Evolutionary conservation across 2,113 vertebrate genomes (phyloP).

Genomic region (Motacilla alba): DNA sequence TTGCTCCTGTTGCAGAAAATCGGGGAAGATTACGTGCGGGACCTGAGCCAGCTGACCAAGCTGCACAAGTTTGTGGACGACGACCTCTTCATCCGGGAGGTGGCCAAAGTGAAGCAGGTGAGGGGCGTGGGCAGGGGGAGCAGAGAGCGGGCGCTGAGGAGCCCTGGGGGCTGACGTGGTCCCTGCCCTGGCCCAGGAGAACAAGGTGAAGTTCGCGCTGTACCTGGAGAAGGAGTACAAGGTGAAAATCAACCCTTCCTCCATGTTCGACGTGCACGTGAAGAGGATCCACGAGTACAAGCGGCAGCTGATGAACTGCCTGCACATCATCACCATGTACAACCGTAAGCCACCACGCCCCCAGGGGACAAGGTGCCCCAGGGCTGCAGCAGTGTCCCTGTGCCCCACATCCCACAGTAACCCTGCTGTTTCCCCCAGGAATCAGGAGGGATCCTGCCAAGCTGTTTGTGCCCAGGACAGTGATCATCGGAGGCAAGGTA

Average conservation of each 20-base stretch:
- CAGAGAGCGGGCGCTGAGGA: accelerated
- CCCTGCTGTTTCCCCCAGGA: constrained; percentile 68
- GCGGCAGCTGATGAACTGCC: constrained; percentile 93
- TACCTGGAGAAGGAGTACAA: constrained; percentile 90
- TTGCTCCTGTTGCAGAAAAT: constrained; percentile 78
- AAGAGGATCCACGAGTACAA: constrained; percentile 99
- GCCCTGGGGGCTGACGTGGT: accelerated
- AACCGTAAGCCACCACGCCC: constrained; percentile 80
- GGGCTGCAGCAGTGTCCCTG: not conserved
- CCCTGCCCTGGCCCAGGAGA: constrained; percentile 77
- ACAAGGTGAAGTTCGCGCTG: constrained; percentile 90
- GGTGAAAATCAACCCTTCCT: constrained; percentile 89
- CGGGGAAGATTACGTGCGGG: constrained; percentile 90
- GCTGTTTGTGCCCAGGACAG: constrained; percentile 87
- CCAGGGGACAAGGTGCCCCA: accelerated
- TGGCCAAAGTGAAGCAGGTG: constrained; percentile 94
- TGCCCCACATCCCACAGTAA: accelerated
- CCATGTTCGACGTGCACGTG: constrained; percentile 97
- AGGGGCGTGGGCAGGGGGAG: not conserved
- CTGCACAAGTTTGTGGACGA: constrained; percentile 81
- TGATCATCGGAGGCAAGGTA: constrained; percentile 97
- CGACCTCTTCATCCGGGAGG: constrained; percentile 82
- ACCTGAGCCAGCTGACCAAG: constrained; percentile 84
- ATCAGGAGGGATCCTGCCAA: constrained; percentile 84
- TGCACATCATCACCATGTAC: constrained; percentile 93